A percentile compares a stretch with the other conserved stretches of the same genome.
These are phyloP conservation scores for Artibeus lituratus DNA, from an alignment of 2,797 vertebrate genomes.

Conservation along the genomic window DNA sequence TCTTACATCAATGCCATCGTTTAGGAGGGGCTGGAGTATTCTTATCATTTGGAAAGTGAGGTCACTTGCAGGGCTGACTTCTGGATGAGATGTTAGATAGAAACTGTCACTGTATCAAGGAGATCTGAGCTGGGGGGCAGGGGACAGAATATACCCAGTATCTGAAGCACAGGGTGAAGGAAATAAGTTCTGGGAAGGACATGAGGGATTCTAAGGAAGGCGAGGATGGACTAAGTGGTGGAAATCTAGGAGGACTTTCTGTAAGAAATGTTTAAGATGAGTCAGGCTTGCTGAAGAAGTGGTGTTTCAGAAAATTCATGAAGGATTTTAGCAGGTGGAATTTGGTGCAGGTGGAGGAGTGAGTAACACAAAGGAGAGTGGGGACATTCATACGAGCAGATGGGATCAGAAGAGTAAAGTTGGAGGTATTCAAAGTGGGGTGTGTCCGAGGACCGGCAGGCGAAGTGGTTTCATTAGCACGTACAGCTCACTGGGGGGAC, in stretches of 20 bases:
- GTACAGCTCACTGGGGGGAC: accelerated
- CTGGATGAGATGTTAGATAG: not conserved
- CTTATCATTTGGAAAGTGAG: not conserved
- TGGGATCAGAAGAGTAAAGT: not conserved
- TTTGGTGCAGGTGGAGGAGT: not conserved
- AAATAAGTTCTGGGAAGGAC: not conserved
- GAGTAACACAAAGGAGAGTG: not conserved
- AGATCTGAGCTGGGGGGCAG: not conserved
- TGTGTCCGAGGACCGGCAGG: not conserved
- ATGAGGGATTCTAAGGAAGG: not conserved
- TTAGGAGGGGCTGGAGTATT: not conserved
- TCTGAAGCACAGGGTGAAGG: not conserved
- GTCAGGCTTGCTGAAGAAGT: not conserved
- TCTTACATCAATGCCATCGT: not conserved
- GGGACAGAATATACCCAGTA: not conserved
- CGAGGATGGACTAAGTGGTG: not conserved
- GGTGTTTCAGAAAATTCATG: not conserved
- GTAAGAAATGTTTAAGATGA: not conserved
- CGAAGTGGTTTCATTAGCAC: not conserved
- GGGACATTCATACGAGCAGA: not conserved
- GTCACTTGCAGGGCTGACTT: not conserved
- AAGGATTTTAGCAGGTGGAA: not conserved
- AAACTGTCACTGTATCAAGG: not conserved
- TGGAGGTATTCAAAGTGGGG: not conserved
- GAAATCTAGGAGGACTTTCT: not conserved